Base-by-base conservation (phyloP, 2,797 vertebrate genomes). In the Mus minutoides region DNA sequence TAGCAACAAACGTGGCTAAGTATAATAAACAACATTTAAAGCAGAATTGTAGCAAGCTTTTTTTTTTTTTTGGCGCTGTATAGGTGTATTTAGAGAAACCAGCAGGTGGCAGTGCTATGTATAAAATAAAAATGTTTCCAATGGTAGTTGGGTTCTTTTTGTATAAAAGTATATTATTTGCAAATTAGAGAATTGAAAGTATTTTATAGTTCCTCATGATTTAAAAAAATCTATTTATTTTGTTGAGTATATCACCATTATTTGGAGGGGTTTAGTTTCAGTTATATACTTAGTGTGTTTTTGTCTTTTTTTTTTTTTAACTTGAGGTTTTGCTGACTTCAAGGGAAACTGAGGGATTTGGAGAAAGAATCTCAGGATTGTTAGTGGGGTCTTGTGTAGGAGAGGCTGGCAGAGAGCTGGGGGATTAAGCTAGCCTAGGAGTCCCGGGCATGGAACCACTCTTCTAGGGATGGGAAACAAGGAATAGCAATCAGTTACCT, bases 81-180 rank as follows among this genome's bases (percentile, higher is more conserved):
- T 40, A 86, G 16, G 76, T 90, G 12, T 58, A 91, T 80, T 97
- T 94, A 93, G 80, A 87, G 75, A 86, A 92, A n/a, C 96, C 97
- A 97, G 95, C 77, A 97, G 97, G 96, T 96, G 97, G 97, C 97
- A 95, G 94, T 94, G 56, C 94, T 31, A 43, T 37, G 49, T 52
- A 58, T 85, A 49, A 93, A 96, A 96, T 91, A 64, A 94, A 88
- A 64, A 34, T 12, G 56, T 73, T 92, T 95, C 49, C 64, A 40
- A 40, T 54, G 34, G 0, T 37, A 13, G 14, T 43, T 84, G 34
- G 75, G 49, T 21, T 92, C 31, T 90, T 91, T 95, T 94, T 43
- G 54, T 37, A 37, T 85, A 26, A 96, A 94, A 94, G 56, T 29
- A 49, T 31, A 62, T 90, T 80, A 40, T 60, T 95, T 91, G 22